Base-by-base conservation (phyloP, 2,113 vertebrate genomes). In the Falco punctatus region DNA sequence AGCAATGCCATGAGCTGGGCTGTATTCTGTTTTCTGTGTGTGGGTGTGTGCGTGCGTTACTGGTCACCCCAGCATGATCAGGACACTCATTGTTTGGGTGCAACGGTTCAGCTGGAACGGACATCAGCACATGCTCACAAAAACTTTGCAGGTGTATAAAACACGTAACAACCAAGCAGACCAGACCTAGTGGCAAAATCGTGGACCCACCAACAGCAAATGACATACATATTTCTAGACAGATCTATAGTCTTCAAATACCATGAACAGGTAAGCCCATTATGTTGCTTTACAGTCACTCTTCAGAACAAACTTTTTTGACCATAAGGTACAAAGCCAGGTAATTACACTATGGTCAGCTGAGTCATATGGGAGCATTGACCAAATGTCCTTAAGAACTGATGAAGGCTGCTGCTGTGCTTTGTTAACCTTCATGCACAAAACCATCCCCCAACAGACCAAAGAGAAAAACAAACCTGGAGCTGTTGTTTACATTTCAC, bases 401-500 rank as follows among this genome's bases (percentile, higher is more conserved):
- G 66, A 91, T 52, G 42, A 62, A 86, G 58, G 77, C 54, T 61
- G 40, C 42, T 42, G 61, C 42, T 90, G 42, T 86, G 55, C 42
- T 83, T 65, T 6, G 5, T 90, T 94, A 96, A 97, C 94, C 95
- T 96, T 95, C 89, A 92, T 67, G 42, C 54, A 84, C 30, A 86
- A 83, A 94, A 96, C 96, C 86, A 94, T 74, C 38, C 67, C 88
- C 33, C 35, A 91, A 95, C n/a, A 86, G 66, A 83, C 57, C 40
- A 92, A 96, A 72, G 84, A 91, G 67, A 91, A 87, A 94, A 97
- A 94, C 82, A 96, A 96, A 96, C 91, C 95, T 97, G 87, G 78
- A 97, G 95, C 81, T 82, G 91, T 97, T 97, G 95, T 97, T 97
- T 97, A 94, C 94, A 95, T 93, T 94, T 95, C 61, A 64, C 5